Base-by-base conservation (phyloP, 2,888 invertebrate genomes). In the Alloscopus bannaensis region DNA sequence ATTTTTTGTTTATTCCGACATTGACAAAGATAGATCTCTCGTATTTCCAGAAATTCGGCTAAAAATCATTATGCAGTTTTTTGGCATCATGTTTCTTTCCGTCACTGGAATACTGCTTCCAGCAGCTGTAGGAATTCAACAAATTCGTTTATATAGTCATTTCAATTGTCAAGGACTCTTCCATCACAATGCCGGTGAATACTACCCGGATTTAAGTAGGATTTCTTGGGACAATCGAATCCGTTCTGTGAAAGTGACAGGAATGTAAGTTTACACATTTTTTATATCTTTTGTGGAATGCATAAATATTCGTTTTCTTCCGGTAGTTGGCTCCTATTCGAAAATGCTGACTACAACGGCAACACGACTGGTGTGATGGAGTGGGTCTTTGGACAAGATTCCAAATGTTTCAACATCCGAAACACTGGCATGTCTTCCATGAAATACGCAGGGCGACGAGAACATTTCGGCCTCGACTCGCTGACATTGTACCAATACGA, bases 401-500 rank as follows among this genome's bases (percentile, higher is more conserved):
- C 76, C 16, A 66, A 60, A 29, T 80, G 82, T 36, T 52, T 59
- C 13, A 66, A 81, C 62, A 70, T 84, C 42, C 13, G 36, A 2
- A 50, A 28, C 3, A 36, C 83, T 16, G 40, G 20, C 45, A 52
- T 81, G 6, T 60, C 79, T 2, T 82, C 82, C 13, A 42, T 64
- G 0, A 22, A 81, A 55, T 82, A 65, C 68, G 82, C 79, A 31
- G 84, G 84, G 0, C 24, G 47, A 29, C 65, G 69, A 2, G 18
- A 28, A 1, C 77, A 83, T 47, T 82, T 77, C 59, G 20, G 73
- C 6, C n/a, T n/a, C 0, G 71, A 77, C 40, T 68, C 81, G 16
- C 31, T 84, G 11, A 83, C 83, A 13, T 22, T 84, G 11, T 84
- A 83, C 66, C 18, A 70, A 24, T 64, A 40, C 13, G 70, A 72